Conservation (phyloP, 1,140 invertebrate genomes). For the Pemphigus obesinymphae region DNA sequence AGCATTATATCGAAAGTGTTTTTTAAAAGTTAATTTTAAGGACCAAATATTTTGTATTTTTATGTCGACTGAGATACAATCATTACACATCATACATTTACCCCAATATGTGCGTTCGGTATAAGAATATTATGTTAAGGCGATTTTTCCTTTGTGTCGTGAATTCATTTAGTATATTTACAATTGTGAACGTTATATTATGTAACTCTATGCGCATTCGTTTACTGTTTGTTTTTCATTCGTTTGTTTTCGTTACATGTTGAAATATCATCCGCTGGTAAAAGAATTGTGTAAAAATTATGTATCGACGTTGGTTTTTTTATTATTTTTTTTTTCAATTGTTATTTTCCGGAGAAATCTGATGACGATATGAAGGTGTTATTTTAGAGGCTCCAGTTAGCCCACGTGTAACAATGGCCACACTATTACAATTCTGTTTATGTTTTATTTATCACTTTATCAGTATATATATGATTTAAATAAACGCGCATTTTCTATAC, state of each 20-base stretch:
- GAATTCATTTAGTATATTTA: background rate
- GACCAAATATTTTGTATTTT: too few species aligned
- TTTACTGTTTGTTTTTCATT: background rate
- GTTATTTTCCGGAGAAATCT: background rate
- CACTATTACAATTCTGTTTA: background rate
- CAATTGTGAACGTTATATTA: background rate
- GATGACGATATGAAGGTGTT: background rate
- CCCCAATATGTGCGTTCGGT: background rate
- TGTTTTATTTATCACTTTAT: background rate
- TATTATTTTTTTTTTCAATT: background rate
- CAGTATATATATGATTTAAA: background rate
- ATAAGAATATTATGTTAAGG: background rate
- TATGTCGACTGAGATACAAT: too few species aligned
- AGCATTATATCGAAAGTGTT: too few species aligned
- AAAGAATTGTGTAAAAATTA: background rate
- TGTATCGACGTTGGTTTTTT: background rate
- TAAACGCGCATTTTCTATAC: background rate
- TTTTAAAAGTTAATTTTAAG: too few species aligned
- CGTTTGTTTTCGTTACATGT: background rate
- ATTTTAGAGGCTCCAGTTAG: too few species aligned
- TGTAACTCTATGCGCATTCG: background rate
- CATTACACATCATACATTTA: background rate
- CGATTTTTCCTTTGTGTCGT: background rate
- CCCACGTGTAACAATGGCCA: background rate
- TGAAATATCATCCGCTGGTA: background rate